These are phyloP conservation scores for Acipenser ruthenus DNA, from an alignment of 2,797 vertebrate species.

Conservation along the genomic window DNA sequence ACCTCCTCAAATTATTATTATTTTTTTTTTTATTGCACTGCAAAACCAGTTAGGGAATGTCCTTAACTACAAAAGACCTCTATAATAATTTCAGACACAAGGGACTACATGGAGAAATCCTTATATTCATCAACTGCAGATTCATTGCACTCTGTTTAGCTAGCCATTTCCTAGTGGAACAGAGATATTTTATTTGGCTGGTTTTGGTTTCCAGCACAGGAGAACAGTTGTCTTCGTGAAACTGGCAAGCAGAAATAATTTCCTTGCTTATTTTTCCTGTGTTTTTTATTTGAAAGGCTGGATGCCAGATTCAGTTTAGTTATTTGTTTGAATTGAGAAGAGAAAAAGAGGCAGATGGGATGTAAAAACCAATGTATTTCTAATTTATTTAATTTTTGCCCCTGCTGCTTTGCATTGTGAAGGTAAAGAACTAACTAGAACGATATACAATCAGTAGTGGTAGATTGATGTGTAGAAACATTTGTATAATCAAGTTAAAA, in stretches of 20 bases:
- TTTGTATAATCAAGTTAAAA: too few relatives aligned
- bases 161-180: slow-evolving; percentile 78
- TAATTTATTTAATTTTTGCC: slow-evolving; percentile 19
- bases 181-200: slow-evolving; percentile 85
- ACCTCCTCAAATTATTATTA: slow-evolving; percentile 4
- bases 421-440: too few relatives aligned
- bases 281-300: slow-evolving; percentile 43
- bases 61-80: slow-evolving; percentile 71
- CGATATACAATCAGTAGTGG: too few relatives aligned
- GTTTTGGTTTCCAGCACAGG: slow-evolving; percentile 61
- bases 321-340: slow-evolving; percentile 33
- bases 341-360: slow-evolving; percentile 21
- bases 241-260: slow-evolving; percentile 58
- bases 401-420: too few relatives aligned
- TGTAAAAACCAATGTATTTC: slow-evolving; percentile 20
- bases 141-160: slow-evolving; percentile 80
- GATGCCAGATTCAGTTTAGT: slow-evolving; percentile 31
- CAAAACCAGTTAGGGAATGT: slow-evolving; percentile 66
- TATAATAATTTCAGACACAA: slow-evolving; percentile 67
- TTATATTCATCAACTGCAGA: slow-evolving; percentile 63
- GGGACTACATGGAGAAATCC: slow-evolving; percentile 67
- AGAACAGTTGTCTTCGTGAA: slow-evolving; percentile 75
- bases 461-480: too few relatives aligned
- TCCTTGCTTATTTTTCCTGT: slow-evolving; percentile 73
- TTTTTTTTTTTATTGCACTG: slow-evolving; percentile 45